A percentile compares a stretch with the other conserved stretches of the same genome.
Evolutionary conservation across 2,113 vertebrate species (phyloP).

Genomic region (Carettochelys insculpta): DNA sequence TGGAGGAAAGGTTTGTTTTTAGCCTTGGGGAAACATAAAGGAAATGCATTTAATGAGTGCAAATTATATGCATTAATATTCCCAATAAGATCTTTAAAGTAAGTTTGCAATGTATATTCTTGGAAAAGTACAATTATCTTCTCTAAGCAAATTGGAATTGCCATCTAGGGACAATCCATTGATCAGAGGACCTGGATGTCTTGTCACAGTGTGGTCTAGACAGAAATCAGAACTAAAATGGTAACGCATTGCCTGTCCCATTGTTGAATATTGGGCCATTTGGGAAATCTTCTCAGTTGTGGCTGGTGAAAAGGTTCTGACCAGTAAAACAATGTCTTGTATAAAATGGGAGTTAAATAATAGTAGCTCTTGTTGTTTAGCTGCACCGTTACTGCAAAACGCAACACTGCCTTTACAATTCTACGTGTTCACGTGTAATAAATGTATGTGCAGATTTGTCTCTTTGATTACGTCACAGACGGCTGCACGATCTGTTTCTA

Average conservation of each 20-base stretch:
- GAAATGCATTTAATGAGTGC: conserved; percentile 46
- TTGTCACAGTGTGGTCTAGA: not conserved
- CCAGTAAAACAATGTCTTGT: not conserved
- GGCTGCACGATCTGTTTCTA: not conserved
- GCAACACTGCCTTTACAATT: too few species aligned
- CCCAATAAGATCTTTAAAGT: conserved; percentile 56
- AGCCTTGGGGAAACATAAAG: conserved; percentile 60
- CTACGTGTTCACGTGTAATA: not conserved
- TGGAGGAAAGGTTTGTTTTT: conserved; percentile 55
- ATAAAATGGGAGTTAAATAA: not conserved
- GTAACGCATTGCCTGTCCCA: not conserved
- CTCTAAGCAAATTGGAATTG: not conserved
- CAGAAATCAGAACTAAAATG: not conserved
- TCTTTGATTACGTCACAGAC: not conserved
- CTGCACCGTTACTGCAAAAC: too few species aligned
- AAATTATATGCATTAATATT: conserved; percentile 49
- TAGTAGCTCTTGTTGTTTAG: too few species aligned
- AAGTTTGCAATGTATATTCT: not conserved
- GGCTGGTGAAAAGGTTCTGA: not conserved
- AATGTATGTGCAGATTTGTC: not conserved
- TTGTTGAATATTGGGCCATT: accelerated
- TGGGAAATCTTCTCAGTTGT: not conserved
- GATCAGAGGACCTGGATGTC: not conserved
- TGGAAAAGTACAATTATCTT: not conserved
- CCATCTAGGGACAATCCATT: not conserved